Evolutionary conservation across 2,797 vertebrate species (phyloP), one percentile per base, ranked within the genome.

Genomic region (Liparis tanakae): DNA sequence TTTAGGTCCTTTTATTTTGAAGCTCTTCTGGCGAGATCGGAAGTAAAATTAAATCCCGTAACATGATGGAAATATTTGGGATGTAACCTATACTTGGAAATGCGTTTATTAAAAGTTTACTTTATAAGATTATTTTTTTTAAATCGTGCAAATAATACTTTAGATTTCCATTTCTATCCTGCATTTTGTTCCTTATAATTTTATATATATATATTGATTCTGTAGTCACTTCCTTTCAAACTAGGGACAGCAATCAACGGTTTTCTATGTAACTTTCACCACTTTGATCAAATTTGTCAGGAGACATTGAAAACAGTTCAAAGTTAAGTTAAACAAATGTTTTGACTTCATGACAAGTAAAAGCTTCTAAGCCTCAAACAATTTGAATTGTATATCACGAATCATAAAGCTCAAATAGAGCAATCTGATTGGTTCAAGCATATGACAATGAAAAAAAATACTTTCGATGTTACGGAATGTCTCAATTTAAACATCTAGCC

Each of bases 261-360:
- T 62, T 41, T 71, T 15, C 53, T 22, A 34, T 58, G n/a, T 43
- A 18, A 53, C 41, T 17, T 61, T 56, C 41, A 36, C 50, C 5
- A 22, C 22, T 62, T 72, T 81, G 65, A 58, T 51, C 22, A 22
- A 10, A 51, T 51, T 22, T 70, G 39, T 65, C 55, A 18, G 46
- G 13, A 43, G 10, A 48, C 43, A 58, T 53, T 13, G 77, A 67
- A 50, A 44, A 59, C 56, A n/a, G 18, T 20, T 48, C 65, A n/a
- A 76, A 76, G 65, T 41, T 68, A 63, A 73, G 25, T 30, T 30
- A 30, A 44, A 44, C 36, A 63, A 18, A 68, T 73, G 46, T 33
- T 53, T 58, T 55, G 17, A 4, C 34, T 58, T 59, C 66, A 59
- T 39, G 53, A 62, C 46, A 46, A 57, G 54, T 67, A 10, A 34